A percentile compares a stretch with the other conserved stretches of the same genome.
Conservation (phyloP, 2,797 vertebrate genomes). For the Rhabdomys pumilio region DNA sequence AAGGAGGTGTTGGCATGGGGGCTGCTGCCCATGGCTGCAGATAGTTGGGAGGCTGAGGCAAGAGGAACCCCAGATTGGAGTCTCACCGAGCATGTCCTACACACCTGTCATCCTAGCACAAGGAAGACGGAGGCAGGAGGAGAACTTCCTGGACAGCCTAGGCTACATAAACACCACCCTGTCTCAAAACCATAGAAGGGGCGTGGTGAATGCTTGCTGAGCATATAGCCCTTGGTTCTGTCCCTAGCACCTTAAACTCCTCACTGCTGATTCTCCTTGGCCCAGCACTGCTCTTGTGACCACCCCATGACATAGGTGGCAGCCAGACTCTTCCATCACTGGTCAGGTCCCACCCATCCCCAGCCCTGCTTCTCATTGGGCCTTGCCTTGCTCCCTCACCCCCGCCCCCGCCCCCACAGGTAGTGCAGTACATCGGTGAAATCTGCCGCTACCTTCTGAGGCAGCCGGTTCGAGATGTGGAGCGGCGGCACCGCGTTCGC, state of each 20-base stretch:
- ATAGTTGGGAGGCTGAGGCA: neutral
- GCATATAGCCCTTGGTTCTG: neutral
- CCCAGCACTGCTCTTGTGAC: neutral
- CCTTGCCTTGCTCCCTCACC: neutral
- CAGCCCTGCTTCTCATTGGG: neutral
- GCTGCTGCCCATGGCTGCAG: neutral
- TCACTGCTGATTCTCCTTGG: neutral
- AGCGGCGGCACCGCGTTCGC: conserved; percentile 91
- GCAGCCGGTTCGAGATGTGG: conserved; percentile 90
- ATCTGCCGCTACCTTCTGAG: conserved; percentile 95
- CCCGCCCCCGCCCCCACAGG: conserved; percentile 84
- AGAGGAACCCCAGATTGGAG: neutral
- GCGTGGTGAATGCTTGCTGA: neutral
- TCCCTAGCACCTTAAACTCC: neutral
- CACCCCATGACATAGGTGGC: too few relatives aligned
- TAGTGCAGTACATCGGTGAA: conserved; percentile 96
- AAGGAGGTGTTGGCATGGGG: neutral
- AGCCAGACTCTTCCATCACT: neutral
- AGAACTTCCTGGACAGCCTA: neutral
- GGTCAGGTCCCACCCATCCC: neutral
- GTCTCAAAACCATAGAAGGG: neutral
- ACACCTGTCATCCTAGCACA: too few relatives aligned
- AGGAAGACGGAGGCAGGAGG: neutral
- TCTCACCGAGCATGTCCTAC: too few relatives aligned
- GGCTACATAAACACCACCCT: neutral